These are phyloP conservation scores for Himantopus leucocephalus DNA, from an alignment of 2,113 vertebrate genomes.

Conservation along the genomic window DNA sequence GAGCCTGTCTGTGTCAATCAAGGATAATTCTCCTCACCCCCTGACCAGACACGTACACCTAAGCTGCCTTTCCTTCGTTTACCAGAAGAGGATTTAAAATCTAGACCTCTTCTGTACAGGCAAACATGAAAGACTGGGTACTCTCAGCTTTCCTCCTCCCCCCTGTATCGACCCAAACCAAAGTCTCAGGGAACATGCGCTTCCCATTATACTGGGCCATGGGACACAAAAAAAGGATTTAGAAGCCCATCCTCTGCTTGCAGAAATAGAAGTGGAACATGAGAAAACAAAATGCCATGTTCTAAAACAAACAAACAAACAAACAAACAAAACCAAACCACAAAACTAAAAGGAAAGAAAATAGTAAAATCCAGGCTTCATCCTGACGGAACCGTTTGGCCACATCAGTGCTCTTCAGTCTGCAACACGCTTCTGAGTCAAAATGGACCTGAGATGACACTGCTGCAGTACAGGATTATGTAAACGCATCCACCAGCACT, in stretches of 20 bases:
- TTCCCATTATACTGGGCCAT: neutral
- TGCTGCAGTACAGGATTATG: neutral
- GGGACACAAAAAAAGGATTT: neutral
- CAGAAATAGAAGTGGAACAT: neutral
- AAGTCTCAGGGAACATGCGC: neutral
- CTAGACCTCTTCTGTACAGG: neutral
- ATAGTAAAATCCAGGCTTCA: neutral
- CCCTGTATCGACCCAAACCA: neutral
- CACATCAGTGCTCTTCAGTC: too few species aligned
- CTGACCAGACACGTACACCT: neutral
- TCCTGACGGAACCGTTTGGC: neutral
- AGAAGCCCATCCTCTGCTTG: neutral
- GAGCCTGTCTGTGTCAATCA: neutral
- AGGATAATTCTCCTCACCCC: neutral
- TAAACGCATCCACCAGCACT: accelerated
- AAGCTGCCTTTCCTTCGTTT: neutral
- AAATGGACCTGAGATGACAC: neutral
- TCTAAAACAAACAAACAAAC: neutral
- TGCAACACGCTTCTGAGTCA: neutral
- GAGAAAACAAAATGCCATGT: neutral
- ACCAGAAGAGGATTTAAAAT: neutral
- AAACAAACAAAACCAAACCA: too few species aligned
- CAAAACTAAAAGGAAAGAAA: neutral
- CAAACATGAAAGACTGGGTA: neutral
- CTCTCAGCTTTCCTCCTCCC: neutral